Percentiles rank a stretch among this genome's conserved stretches.
phyloP scores from a whole-genome alignment of 1,140 invertebrate species.

The Sinella curviseta region DNA sequence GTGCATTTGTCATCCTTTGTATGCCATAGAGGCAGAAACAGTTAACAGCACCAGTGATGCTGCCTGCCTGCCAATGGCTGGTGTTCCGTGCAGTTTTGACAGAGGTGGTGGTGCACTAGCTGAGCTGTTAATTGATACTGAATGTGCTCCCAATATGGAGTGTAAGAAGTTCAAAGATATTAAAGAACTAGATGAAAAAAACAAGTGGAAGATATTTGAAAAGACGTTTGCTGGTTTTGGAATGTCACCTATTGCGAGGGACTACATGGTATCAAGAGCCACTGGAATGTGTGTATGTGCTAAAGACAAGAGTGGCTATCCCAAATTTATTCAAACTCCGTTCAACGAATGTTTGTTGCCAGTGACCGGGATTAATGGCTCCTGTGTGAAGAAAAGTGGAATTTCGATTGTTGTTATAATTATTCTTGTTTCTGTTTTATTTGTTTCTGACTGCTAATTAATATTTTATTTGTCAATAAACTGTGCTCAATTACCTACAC shows the following conservation, averaged over 20 bases:
- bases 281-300: not conserved
- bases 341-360: not conserved
- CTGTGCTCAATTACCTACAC: too few species aligned
- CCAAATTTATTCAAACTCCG: not conserved
- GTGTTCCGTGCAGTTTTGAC: slow-evolving; percentile 3
- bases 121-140: not conserved
- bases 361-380: not conserved
- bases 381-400: too few species aligned
- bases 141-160: not conserved
- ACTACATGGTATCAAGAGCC: not conserved
- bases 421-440: too few species aligned
- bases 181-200: not conserved
- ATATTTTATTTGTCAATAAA: too few species aligned
- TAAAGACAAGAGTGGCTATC: not conserved
- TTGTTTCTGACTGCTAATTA: too few species aligned
- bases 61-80: not conserved
- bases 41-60: not conserved
- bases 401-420: too few species aligned
- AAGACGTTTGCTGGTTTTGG: not conserved
- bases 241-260: slow-evolving; percentile 10
- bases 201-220: not conserved
- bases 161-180: not conserved
- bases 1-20: not conserved
- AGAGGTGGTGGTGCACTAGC: not conserved
- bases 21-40: not conserved